Conservation (phyloP, 2,797 vertebrate species). For the Melanotaenia maccullochi region DNA sequence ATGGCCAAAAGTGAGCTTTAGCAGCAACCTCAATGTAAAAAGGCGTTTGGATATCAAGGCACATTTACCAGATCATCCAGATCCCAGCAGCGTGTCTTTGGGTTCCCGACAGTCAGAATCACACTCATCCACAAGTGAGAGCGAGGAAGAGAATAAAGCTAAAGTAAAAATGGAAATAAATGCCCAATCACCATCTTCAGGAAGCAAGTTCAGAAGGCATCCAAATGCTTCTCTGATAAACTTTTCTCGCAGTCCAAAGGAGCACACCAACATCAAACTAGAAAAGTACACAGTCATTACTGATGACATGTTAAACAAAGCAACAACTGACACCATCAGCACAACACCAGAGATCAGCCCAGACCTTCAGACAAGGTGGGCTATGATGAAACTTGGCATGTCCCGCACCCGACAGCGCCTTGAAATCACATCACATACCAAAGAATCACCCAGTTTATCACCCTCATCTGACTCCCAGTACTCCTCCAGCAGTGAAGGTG, state of each 20-base stretch:
- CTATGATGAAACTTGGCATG: constrained; percentile 63
- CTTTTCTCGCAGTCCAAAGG: constrained; percentile 33
- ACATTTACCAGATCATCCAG: not conserved
- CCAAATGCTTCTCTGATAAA: constrained; percentile 15
- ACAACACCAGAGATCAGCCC: constrained; percentile 42
- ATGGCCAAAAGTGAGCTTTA: constrained; percentile 33
- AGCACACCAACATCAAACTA: constrained; percentile 47
- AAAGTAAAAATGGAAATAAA: constrained; percentile 15
- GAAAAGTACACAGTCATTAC: constrained; percentile 51
- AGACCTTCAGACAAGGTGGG: constrained; percentile 68
- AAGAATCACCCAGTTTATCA: constrained; percentile 15
- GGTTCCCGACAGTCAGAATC: constrained; percentile 21
- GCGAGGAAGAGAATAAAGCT: constrained; percentile 42
- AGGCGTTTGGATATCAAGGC: constrained; percentile 34
- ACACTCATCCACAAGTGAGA: constrained; percentile 54
- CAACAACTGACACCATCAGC: constrained; percentile 18
- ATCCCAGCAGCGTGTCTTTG: not conserved
- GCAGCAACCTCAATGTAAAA: not conserved
- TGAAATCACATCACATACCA: constrained; percentile 46
- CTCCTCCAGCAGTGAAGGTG: constrained; percentile 39
- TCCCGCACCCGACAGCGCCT: constrained; percentile 69
- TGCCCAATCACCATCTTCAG: not conserved
- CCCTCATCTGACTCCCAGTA: constrained; percentile 32
- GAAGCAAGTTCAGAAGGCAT: constrained; percentile 13
- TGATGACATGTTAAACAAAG: constrained; percentile 32